Evolutionary conservation across 2,113 vertebrate species (phyloP).

Genomic region (Cynopterus brachyotis): DNA sequence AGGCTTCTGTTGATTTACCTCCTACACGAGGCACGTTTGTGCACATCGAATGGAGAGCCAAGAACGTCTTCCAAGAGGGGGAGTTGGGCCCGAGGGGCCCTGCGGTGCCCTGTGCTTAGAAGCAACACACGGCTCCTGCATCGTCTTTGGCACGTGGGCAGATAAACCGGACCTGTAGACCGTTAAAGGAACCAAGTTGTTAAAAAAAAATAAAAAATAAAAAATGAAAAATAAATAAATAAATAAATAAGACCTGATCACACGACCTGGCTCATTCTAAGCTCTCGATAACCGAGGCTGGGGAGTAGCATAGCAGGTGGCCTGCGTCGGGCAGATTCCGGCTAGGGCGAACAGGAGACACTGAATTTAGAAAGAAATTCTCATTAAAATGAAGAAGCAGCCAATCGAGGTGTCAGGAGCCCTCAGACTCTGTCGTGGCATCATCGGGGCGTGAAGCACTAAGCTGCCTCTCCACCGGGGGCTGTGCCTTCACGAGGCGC

Average conservation of each 20-base stretch:
- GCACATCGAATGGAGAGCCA: not conserved
- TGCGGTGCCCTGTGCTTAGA: not conserved
- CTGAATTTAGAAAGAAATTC: constrained; percentile 20
- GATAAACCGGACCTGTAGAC: not conserved
- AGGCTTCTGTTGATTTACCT: not conserved
- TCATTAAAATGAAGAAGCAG: constrained; percentile 35
- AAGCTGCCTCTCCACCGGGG: not conserved
- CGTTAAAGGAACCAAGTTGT: not conserved
- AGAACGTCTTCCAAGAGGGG: not conserved
- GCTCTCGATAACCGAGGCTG: fast-evolving
- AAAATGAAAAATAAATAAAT: too few relatives aligned
- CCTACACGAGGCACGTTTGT: fast-evolving
- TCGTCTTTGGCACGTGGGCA: not conserved
- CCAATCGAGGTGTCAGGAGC: not conserved
- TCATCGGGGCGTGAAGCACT: not conserved
- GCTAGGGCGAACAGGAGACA: not conserved
- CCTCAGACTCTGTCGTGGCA: constrained; percentile 22
- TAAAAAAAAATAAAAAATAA: not conserved
- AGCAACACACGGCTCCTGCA: too few relatives aligned
- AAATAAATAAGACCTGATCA: too few relatives aligned
- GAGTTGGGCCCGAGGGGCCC: not conserved
- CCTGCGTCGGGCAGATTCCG: not conserved
- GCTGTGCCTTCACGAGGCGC: not conserved
- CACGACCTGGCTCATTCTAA: too few relatives aligned
- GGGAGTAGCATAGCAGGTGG: not conserved